Conservation (phyloP, 1,140 invertebrate genomes). For the Lepidurus couesii region DNA sequence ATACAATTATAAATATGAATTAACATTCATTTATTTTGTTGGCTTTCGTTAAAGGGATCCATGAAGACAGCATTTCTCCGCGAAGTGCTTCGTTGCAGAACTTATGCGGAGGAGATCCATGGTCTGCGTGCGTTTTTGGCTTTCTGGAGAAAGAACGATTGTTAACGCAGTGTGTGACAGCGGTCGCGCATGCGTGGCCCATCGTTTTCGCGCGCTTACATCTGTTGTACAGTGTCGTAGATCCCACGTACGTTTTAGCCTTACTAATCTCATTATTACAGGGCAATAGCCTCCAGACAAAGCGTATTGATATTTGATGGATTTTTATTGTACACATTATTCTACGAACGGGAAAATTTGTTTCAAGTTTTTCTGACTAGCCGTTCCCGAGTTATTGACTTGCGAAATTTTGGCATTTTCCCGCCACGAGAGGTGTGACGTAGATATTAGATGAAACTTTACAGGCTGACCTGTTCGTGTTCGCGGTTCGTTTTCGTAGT, state of each 20-base stretch:
- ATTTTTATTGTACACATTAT: no score
- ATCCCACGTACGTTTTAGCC: slow-evolving; percentile 64
- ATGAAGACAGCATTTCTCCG: slow-evolving; percentile 46
- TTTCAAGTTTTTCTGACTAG: no score
- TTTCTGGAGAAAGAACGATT: slow-evolving; percentile 72
- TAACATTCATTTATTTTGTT: neutral
- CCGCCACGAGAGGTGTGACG: no score
- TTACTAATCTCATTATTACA: slow-evolving; percentile 33
- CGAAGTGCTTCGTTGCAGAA: slow-evolving; percentile 53
- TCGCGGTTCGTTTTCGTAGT: no score
- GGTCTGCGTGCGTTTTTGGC: slow-evolving; percentile 79
- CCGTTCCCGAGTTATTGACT: no score
- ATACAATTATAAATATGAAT: no score
- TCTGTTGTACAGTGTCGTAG: slow-evolving; percentile 83
- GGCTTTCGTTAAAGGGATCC: neutral
- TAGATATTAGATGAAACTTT: no score
- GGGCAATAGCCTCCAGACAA: no score
- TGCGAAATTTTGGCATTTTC: no score
- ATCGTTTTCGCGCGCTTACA: slow-evolving; percentile 86
- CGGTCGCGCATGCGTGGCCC: slow-evolving; percentile 86
- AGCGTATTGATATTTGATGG: no score
- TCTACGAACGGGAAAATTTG: no score
- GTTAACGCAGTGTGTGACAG: slow-evolving; percentile 72
- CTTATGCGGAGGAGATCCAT: slow-evolving; percentile 64
- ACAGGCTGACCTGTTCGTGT: no score